Evolutionary conservation across 1,140 invertebrate species (phyloP), one percentile per base, ranked within the genome.

Genomic region (Drosophila melanica): DNA sequence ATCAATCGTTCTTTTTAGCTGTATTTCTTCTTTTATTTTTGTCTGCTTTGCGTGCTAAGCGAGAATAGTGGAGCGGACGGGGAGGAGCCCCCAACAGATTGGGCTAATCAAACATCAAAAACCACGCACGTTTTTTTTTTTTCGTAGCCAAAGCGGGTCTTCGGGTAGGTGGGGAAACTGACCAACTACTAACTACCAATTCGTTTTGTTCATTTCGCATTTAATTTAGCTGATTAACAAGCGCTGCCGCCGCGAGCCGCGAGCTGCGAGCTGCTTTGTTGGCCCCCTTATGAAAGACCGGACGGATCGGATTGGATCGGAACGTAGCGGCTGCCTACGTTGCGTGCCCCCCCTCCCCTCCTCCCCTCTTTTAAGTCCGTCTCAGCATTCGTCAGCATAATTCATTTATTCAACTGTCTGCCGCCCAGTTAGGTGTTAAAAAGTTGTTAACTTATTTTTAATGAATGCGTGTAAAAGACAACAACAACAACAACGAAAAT

Each of bases 371-470:
- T 9, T 10, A 35, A 12, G 45, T 37, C 37, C 16, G 16, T 45
- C 18, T 45, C 44, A n/a, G 39, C 51, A 87, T 82, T 87, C 82
- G 82, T 87, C 82, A 87, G 82, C 82, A 87, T 87, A 87, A 87
- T 87, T 87, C 82, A 87, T 87, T 87, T 87, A 87, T 87, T 89
- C 82, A 87, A 87, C 82, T 87, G 84, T 89, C 85, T 89, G 84
- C 85, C 87, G 87, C 76, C 87, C 87, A 89, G 85, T 89, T 89
- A 90, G 87, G 87, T 90, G 87, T 90, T 90, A 90, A 90, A 90
- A 90, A 89, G 89, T 90, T 90, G 89, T 90, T 90, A 90, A 90
- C 89, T 90, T 89, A 90, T 90, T 90, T 90, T 90, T 90, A 90
- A 90, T 90, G 81, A 90, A 84, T 90, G 81, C 81, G 87, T 86